These are phyloP conservation scores for Hyles euphorbiae DNA, from an alignment of 1,140 invertebrate genomes.

Conservation along the genomic window DNA sequence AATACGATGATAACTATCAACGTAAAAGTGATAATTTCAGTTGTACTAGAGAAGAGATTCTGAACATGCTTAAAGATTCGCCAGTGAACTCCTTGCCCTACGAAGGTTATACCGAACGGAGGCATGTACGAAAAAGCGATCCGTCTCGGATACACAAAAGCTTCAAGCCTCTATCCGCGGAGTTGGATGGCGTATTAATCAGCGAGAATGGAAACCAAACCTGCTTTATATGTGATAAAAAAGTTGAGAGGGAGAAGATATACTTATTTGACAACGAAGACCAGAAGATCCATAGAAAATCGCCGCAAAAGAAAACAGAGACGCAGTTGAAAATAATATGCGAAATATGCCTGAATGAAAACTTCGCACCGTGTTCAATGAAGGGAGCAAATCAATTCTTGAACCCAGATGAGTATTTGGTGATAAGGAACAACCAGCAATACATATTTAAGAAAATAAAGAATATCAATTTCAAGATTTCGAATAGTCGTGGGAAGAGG, in stretches of 20 bases:
- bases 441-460: constrained; percentile 60
- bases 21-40: constrained; percentile 34
- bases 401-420: constrained; percentile 57
- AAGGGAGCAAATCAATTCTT: constrained; percentile 52
- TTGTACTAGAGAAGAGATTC: constrained; percentile 55
- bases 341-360: constrained; percentile 44
- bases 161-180: constrained; percentile 35
- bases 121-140: constrained; percentile 58
- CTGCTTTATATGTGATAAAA: constrained; percentile 58
- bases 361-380: constrained; percentile 51
- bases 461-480: constrained; percentile 21
- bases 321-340: constrained; percentile 59
- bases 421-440: constrained; percentile 65
- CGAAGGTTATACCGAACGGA: constrained; percentile 45
- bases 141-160: constrained; percentile 49
- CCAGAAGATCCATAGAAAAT: constrained; percentile 54
- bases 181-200: constrained; percentile 32
- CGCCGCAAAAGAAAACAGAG: constrained; percentile 43
- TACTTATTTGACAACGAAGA: constrained; percentile 68
- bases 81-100: constrained; percentile 50
- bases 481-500: constrained; percentile 16
- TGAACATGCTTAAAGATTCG: constrained; percentile 68
- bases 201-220: constrained; percentile 37
- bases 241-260: constrained; percentile 52
- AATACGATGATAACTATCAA: constrained; percentile 35